Base-by-base conservation (phyloP, 2,113 vertebrate genomes). In the Uria aalge region DNA sequence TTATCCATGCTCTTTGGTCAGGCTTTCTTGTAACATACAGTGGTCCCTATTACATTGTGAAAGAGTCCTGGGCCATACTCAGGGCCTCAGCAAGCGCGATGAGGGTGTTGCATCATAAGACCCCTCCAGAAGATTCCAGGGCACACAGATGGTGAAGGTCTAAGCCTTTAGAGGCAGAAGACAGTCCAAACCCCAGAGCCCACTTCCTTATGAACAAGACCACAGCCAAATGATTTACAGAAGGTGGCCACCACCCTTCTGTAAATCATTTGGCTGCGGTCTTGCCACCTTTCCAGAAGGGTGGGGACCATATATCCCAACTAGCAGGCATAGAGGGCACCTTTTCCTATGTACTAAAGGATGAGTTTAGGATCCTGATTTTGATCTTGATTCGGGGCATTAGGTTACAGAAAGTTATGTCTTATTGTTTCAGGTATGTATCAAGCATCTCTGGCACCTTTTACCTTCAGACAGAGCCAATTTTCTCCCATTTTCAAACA, bases 311-410 rank as follows among this genome's bases (percentile, higher is more conserved):
- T 50, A 15, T 8, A 24, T 32, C 50, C 56, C 91, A 75, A 19
- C 20, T n/a, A 7, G n/a, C 0, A 53, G 27, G 15, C 34, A 38
- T 0, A 41, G 8, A 36, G 30, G 21, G 8, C 22, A 87, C 14
- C 3, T 75, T 80, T 52, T 16, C 6, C 23, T 47, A 21, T 2
- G 1, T 27, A 34, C 29, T 23, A 59, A 69, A n/a, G 2, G 3
- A 5, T 32, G n/a, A 36, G 3, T 41, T 68, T n/a, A 43, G 26
- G 53, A 41, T 67, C 13, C 24, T 36, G 21, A 45, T 68, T 90
- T 71, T 55, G 8, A n/a, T 57, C 22, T 60, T 45, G 23, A 48
- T 59, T 74, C 72, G 45, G 30, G 24, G 10, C 34, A 43, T 59
- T 57, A 48, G 5, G 6, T 68, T 47, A 45, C 30, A 57, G 9